Conservation (phyloP, 2,888 invertebrate genomes). For the Halictus ligatus region DNA sequence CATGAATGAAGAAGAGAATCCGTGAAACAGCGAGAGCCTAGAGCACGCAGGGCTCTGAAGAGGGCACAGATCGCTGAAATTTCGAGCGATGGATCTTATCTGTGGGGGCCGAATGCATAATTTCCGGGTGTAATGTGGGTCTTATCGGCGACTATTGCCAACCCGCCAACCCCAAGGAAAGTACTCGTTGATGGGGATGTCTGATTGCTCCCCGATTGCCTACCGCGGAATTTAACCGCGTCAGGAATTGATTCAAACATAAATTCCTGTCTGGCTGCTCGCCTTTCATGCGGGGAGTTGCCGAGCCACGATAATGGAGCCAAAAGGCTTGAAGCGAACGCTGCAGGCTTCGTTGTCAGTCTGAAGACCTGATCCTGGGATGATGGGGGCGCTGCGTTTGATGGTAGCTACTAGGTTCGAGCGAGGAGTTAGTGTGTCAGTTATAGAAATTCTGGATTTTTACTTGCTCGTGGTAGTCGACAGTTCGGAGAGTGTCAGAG, state of each 20-base stretch:
- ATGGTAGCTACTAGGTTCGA: neutral
- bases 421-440: neutral
- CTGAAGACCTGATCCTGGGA: neutral
- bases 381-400: neutral
- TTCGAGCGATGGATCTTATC: constrained; percentile 76
- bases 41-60: neutral
- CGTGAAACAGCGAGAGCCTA: neutral
- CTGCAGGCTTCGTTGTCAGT: constrained; percentile 1
- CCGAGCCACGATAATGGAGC: constrained; percentile 34
- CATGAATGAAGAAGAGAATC: neutral
- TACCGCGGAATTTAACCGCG: constrained; percentile 44
- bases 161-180: constrained; percentile 23
- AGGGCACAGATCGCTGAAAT: constrained; percentile 63
- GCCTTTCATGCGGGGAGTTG: neutral
- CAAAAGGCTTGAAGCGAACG: neutral
- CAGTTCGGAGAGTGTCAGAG: neutral
- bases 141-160: constrained; percentile 41
- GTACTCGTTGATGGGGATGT: constrained; percentile 34
- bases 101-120: constrained; percentile 72
- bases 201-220: constrained; percentile 43
- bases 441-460: neutral
- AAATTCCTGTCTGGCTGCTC: constrained; percentile 22
- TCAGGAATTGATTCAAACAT: constrained; percentile 56
- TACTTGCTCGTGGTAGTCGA: neutral
- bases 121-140: constrained; percentile 62